Evolutionary conservation across 2,888 invertebrate genomes (phyloP), one percentile per base, ranked within the genome.

Genomic region (Aricia artaxerxes): DNA sequence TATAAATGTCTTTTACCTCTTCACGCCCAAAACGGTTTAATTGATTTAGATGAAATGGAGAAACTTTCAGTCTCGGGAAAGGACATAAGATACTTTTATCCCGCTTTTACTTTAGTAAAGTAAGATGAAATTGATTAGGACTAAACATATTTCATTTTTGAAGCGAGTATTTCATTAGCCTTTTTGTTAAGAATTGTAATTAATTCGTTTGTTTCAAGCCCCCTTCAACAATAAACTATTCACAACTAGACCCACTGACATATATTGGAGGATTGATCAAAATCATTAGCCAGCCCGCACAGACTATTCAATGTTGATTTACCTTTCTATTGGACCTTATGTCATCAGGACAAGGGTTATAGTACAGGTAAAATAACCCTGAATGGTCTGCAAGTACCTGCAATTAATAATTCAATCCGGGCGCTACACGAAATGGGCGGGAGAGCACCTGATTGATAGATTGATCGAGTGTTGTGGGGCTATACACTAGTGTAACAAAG

Each of bases 371-470:
- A n/a, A 11, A 31, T 64, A 4, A 64, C 2, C 61, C 16, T 64
- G 24, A 64, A 35, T 35, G 24, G 69, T 16, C 35, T 35, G 69
- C 69, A 38, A 69, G 69, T 38, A 69, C 35, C 69, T 69, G 69
- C 35, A 24, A 69, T 69, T 69, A 69, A 69, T 69, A 69, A 69
- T 35, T 69, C 69, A 69, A 69, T 69, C 16, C 69, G 35, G 16
- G 11, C 13, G 35, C 69, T 35, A 69, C 69, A 69, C 38, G 69
- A 35, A 35, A 69, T 13, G 35, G 69, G 69, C 69, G 69, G 69
- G 7, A 69, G 35, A 69, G 69, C 35, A 69, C 64, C 64, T 64
- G 69, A 69, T 69, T 69, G 69, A 69, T 69, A 69, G 69, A 69
- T 69, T 13, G 35, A 69, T 5, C 69, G 13, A 9, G 31, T n/a